phyloP scores from a whole-genome alignment of 1,140 invertebrate genomes.

The Schlechtendalia chinensis region DNA sequence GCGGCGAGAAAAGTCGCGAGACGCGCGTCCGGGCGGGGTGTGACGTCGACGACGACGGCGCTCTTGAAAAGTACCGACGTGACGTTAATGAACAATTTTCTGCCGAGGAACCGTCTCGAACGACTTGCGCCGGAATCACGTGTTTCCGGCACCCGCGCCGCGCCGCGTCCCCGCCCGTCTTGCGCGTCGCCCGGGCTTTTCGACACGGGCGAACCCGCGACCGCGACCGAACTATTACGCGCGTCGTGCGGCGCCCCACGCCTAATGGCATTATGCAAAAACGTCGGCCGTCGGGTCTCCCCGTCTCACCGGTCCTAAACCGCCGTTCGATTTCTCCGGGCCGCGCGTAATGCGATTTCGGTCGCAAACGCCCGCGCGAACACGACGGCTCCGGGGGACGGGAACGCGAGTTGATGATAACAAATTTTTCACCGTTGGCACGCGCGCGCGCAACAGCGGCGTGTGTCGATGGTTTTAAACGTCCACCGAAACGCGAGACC shows the following conservation, averaged over 20 bases:
- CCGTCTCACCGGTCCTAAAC: background rate
- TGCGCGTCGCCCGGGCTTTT: no score
- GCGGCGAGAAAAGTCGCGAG: constrained; percentile 3
- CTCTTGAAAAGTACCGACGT: constrained; percentile 39
- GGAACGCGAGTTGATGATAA: no score
- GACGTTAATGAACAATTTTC: constrained; percentile 48
- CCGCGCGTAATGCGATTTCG: background rate
- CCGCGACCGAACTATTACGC: no score
- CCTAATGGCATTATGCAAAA: constrained; percentile 49
- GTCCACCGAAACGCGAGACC: no score
- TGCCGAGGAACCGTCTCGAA: constrained; percentile 28
- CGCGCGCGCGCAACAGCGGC: no score
- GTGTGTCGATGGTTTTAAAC: no score
- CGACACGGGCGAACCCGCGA: no score
- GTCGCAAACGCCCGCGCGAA: background rate
- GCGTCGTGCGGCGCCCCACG: background rate
- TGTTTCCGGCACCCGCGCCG: no score
- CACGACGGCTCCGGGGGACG: background rate
- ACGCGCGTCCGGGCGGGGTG: background rate
- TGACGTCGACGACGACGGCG: background rate
- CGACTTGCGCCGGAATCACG: background rate
- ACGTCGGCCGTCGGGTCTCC: background rate
- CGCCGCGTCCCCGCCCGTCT: no score
- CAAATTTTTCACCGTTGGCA: no score
- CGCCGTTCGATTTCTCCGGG: background rate